Percentiles rank a stretch among this genome's conserved stretches.
Conservation (phyloP, 2,888 invertebrate species). For the Rhyacophila evoluta region DNA sequence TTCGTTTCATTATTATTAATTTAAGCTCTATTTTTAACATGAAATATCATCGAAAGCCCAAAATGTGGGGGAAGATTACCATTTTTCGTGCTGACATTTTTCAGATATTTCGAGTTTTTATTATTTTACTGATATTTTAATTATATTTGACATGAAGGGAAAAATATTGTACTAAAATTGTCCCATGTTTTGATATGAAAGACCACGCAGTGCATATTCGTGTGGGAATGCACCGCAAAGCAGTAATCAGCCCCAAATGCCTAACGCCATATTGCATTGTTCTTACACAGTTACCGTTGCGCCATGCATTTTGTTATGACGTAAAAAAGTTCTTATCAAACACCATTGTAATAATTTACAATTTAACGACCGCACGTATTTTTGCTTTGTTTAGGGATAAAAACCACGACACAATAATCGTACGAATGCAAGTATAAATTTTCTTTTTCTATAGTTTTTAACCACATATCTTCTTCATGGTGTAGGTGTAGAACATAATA, state of each 20-base stretch:
- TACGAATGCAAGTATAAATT: not conserved
- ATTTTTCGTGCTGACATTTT: no score
- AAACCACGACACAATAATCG: not conserved
- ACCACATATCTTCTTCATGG: not conserved
- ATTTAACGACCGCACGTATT: slow-evolving; percentile 9
- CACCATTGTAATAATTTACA: slow-evolving; percentile 20
- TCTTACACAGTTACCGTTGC: not conserved
- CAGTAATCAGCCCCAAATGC: slow-evolving; percentile 23
- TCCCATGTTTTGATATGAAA: not conserved
- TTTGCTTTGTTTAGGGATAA: slow-evolving; percentile 15
- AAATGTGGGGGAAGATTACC: no score
- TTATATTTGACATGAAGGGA: no score
- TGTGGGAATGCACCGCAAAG: slow-evolving; percentile 34
- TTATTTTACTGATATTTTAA: no score
- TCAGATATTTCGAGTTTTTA: no score
- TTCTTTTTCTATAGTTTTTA: not conserved
- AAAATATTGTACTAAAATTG: no score
- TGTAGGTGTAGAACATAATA: not conserved
- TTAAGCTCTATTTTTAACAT: no score
- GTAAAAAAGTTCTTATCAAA: slow-evolving; percentile 28
- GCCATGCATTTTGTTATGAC: slow-evolving; percentile 28
- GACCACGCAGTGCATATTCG: slow-evolving; percentile 27
- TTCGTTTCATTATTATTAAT: no score
- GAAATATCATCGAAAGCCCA: no score
- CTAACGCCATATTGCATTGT: slow-evolving; percentile 13